A percentile compares a stretch with the other conserved stretches of the same genome.
phyloP scores from a whole-genome alignment of 1,140 invertebrate genomes.

The Drosophila rhopaloa region DNA sequence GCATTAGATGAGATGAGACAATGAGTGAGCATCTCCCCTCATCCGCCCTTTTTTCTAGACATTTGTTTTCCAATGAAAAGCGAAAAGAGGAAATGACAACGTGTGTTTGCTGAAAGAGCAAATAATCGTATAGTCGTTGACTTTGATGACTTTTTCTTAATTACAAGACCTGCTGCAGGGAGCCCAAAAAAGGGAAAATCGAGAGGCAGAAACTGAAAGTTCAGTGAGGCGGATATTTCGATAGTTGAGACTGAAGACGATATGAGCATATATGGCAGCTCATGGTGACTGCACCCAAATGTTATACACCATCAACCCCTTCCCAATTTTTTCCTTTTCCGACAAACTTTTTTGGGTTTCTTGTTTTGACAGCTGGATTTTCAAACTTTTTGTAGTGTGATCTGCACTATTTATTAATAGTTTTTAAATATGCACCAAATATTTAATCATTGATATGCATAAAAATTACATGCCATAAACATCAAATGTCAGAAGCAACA shows the following conservation, averaged over 20 bases:
- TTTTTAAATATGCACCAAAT: constrained; percentile 61
- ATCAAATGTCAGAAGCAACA: constrained; percentile 48
- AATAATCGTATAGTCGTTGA: constrained; percentile 64
- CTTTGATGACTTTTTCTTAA: constrained; percentile 82
- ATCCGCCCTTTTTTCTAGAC: constrained; percentile 37
- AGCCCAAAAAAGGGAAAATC: constrained; percentile 21
- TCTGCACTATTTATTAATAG: constrained; percentile 40
- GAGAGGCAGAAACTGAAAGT: constrained; percentile 19
- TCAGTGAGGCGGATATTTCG: constrained; percentile 55
- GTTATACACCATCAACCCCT: not conserved
- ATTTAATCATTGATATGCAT: constrained; percentile 44
- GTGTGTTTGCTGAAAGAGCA: constrained; percentile 49
- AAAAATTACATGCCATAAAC: constrained; percentile 33
- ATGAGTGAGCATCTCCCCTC: constrained; percentile 27
- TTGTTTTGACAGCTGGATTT: constrained; percentile 26
- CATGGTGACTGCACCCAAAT: constrained; percentile 15
- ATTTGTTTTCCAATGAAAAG: constrained; percentile 80
- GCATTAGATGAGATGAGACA: constrained; percentile 75
- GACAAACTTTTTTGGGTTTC: not conserved
- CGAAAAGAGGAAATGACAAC: constrained; percentile 76
- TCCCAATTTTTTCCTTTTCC: not conserved
- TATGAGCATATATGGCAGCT: constrained; percentile 60
- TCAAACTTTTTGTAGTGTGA: not conserved
- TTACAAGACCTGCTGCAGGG: constrained; percentile 66
- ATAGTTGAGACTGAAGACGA: constrained; percentile 34